Conservation (phyloP, 1,140 invertebrate species). For the Tetraneura akinire region DNA sequence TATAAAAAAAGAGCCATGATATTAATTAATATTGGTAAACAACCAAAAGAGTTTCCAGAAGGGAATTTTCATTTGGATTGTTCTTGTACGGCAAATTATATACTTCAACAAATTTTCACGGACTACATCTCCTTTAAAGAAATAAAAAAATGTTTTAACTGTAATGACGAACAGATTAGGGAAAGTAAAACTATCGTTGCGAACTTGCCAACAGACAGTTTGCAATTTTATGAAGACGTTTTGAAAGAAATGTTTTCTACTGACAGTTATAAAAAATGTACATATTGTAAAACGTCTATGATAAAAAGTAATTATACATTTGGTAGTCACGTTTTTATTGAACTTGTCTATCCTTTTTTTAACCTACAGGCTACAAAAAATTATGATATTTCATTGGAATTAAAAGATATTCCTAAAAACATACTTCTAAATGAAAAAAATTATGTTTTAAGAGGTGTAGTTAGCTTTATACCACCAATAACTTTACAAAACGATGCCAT, state of each 20-base stretch:
- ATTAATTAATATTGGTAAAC: no score
- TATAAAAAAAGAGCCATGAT: no score
- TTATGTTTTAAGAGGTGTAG: not conserved
- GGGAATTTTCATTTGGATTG: no score
- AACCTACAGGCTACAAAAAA: not conserved
- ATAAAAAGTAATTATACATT: not conserved
- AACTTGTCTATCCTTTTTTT: not conserved
- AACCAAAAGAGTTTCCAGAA: no score
- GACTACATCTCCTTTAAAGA: no score
- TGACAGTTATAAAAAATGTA: not conserved
- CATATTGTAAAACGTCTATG: not conserved
- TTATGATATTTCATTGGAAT: not conserved
- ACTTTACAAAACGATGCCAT: not conserved
- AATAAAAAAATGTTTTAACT: no score
- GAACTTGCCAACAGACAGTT: not conserved
- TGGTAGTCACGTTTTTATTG: not conserved
- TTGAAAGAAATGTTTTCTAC: not conserved
- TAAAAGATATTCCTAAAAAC: not conserved
- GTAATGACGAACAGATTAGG: no score
- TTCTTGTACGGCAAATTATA: not conserved
- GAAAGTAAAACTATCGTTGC: not conserved
- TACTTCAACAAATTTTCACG: not conserved
- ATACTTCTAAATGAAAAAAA: not conserved
- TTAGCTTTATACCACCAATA: not conserved
- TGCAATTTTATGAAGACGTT: not conserved